Conservation (phyloP, 1,140 invertebrate species). For the Lucilia cuprina region DNA sequence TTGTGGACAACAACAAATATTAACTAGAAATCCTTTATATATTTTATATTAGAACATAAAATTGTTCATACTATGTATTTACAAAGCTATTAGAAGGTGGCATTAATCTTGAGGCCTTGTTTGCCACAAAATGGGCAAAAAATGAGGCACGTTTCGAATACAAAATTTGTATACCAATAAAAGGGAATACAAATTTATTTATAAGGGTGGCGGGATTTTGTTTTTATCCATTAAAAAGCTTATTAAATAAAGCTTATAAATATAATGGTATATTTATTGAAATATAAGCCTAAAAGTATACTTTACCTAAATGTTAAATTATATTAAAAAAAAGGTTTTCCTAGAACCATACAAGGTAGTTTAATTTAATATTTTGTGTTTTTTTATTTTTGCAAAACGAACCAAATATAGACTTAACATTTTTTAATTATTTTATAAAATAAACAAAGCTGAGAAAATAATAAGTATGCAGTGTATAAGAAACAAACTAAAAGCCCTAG, state of each 20-base stretch:
- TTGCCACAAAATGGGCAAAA: neutral
- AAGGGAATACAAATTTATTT: neutral
- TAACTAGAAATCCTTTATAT: neutral
- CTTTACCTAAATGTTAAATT: too few relatives aligned
- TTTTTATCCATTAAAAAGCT: conserved; percentile 6
- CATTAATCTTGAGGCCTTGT: neutral
- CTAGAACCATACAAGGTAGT: neutral
- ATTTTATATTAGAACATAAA: neutral
- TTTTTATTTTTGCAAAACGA: too few relatives aligned
- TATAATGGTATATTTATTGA: neutral
- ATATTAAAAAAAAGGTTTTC: neutral
- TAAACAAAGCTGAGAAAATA: too few relatives aligned
- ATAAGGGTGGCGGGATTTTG: neutral
- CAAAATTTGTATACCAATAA: neutral
- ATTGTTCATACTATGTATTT: neutral
- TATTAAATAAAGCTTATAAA: neutral
- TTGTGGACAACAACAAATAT: neutral
- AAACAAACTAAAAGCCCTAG: too few relatives aligned
- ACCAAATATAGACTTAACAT: too few relatives aligned
- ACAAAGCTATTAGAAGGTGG: neutral
- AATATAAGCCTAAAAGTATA: conserved; percentile 18
- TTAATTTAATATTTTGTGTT: neutral
- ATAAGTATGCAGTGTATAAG: too few relatives aligned
- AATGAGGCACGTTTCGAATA: neutral
- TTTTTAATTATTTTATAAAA: too few relatives aligned